Evolutionary conservation across 2,888 invertebrate genomes (phyloP).

Genomic region (Eristalis arbustorum): DNA sequence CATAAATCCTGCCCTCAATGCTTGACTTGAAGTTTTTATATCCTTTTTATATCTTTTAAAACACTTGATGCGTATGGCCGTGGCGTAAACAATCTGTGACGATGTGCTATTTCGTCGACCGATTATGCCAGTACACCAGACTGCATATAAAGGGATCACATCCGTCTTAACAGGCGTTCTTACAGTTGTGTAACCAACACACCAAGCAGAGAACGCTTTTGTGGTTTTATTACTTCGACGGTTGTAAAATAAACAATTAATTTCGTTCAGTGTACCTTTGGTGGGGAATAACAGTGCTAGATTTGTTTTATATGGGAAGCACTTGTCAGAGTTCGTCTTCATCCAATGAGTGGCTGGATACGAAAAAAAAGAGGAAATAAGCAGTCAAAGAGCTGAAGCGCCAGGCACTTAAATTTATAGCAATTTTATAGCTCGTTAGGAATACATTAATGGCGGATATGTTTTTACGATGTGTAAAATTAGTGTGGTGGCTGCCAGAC

Average conservation of each 20-base stretch:
- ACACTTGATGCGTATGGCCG: constrained; percentile 60
- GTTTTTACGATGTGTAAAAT: constrained; percentile 70
- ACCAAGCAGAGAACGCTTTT: constrained; percentile 37
- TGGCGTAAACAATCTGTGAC: constrained; percentile 62
- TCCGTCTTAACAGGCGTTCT: neutral
- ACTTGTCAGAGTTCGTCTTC: constrained; percentile 58
- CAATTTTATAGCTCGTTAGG: constrained; percentile 71
- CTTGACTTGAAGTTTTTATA: constrained; percentile 66
- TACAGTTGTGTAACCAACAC: constrained; percentile 5
- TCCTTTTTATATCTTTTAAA: constrained; percentile 71
- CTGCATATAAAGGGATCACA: constrained; percentile 44
- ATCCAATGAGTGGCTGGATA: constrained; percentile 23
- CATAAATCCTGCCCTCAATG: constrained; percentile 60
- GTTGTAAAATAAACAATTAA: constrained; percentile 68
- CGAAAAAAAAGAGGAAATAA: constrained; percentile 21
- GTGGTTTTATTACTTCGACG: constrained; percentile 64
- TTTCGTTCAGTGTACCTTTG: constrained; percentile 37
- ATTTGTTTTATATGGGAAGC: constrained; percentile 22
- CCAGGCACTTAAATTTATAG: constrained; percentile 61
- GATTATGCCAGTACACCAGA: neutral
- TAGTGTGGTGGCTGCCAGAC: constrained; percentile 34
- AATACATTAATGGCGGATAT: constrained; percentile 57
- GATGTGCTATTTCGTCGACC: constrained; percentile 43
- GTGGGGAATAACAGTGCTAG: neutral
- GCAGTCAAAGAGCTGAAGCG: constrained; percentile 43